Percentiles rank a stretch among this genome's conserved stretches.
Evolutionary conservation across 92 coral and sea anemone genomes (phyloP).

Genomic region (Plumapathes pennacea): DNA sequence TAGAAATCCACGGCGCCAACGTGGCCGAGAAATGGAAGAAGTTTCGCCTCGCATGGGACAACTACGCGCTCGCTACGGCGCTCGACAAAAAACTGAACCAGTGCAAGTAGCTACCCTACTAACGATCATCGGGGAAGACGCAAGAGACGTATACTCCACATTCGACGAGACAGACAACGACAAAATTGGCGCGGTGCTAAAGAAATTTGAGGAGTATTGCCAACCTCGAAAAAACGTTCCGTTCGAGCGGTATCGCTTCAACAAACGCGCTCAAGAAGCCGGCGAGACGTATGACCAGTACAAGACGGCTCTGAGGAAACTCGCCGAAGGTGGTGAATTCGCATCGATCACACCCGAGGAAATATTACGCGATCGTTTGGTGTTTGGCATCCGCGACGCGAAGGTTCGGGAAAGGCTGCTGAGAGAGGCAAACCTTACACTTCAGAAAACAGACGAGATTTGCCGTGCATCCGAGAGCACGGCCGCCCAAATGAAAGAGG

Average conservation of each 20-base stretch:
- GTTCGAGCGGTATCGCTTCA: slow-evolving; percentile 16
- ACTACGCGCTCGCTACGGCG: no score
- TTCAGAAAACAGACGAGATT: slow-evolving; percentile 10
- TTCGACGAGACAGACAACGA: no score
- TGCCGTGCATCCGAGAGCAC: slow-evolving; percentile 2
- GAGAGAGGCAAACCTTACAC: background rate
- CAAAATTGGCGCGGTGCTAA: no score
- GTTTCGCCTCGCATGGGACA: no score
- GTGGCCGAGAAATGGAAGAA: no score
- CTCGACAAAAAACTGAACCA: no score
- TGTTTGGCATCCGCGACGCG: slow-evolving; percentile 2
- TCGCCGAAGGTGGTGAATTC: slow-evolving; percentile 32
- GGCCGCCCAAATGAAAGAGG: no score
- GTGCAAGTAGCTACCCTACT: no score
- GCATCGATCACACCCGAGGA: slow-evolving; percentile 21
- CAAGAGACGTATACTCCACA: no score
- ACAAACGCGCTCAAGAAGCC: slow-evolving; percentile 17
- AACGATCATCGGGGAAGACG: no score
- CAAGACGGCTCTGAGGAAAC: slow-evolving; percentile 29
- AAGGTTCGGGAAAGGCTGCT: slow-evolving; percentile 22
- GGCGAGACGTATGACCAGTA: slow-evolving; percentile 34
- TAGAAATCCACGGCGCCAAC: no score
- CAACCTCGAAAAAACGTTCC: slow-evolving; percentile 1
- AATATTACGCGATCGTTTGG: slow-evolving; percentile 15
- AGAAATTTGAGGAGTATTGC: slow-evolving; percentile 4